phyloP scores from a whole-genome alignment of 2,888 invertebrate genomes.

The Xylota sylvarum region DNA sequence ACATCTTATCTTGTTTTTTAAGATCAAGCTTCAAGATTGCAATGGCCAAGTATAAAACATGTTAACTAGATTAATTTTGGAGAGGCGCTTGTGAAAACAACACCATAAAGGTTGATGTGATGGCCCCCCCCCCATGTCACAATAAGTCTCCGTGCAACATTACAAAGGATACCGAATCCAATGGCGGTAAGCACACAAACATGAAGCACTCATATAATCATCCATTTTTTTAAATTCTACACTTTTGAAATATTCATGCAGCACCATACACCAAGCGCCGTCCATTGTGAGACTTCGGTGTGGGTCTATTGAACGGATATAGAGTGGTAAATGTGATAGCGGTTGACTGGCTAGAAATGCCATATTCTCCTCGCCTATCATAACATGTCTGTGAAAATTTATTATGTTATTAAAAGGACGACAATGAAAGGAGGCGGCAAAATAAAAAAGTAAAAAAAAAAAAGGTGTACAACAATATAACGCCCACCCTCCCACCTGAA shows the following conservation, averaged over 20 bases:
- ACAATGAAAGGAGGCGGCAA: conserved; percentile 49
- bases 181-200: background rate
- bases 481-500: conserved; percentile 39
- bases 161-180: conserved; percentile 6
- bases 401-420: conserved; percentile 73
- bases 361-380: conserved; percentile 38
- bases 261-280: background rate
- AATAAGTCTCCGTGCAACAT: conserved; percentile 16
- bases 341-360: conserved; percentile 29
- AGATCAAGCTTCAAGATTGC: conserved; percentile 12
- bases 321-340: conserved; percentile 36
- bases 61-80: conserved; percentile 21
- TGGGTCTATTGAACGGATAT: conserved; percentile 48
- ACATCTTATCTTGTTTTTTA: background rate
- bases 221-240: conserved; percentile 17
- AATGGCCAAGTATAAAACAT: conserved; percentile 26
- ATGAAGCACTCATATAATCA: background rate
- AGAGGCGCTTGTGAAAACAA: conserved; percentile 30
- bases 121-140: conserved; percentile 8
- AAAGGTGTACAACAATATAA: conserved; percentile 34
- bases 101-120: conserved; percentile 40
- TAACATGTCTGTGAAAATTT: conserved; percentile 62
- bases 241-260: conserved; percentile 61
- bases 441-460: conserved; percentile 11
- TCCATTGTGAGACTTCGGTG: conserved; percentile 1